These are phyloP conservation scores for Dynastes maya DNA, from an alignment of 2,888 invertebrate genomes.

Conservation along the genomic window DNA sequence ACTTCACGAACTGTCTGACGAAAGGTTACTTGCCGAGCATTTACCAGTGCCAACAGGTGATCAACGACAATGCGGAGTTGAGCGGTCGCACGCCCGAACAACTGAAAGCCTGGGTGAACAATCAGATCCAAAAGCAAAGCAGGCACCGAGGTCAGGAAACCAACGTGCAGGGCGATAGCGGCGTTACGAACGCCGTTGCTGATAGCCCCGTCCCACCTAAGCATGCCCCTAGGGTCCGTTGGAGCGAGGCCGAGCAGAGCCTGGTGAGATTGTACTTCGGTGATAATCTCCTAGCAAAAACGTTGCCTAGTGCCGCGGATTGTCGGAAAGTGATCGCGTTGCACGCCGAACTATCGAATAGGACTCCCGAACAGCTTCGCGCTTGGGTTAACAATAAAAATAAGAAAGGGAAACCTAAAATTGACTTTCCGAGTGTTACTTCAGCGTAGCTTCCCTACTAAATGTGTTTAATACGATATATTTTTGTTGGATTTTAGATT, in stretches of 20 bases:
- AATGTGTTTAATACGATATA: not conserved
- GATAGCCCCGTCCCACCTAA: not conserved
- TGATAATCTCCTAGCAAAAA: not conserved
- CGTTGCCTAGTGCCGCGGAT: conserved; percentile 27
- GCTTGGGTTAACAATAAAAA: conserved; percentile 41
- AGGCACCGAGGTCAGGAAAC: not conserved
- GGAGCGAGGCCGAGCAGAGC: conserved; percentile 11
- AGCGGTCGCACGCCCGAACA: conserved; percentile 30
- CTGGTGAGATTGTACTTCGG: conserved; percentile 24
- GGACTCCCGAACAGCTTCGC: conserved; percentile 38
- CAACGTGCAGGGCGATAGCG: not conserved
- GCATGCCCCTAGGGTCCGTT: conserved; percentile 4
- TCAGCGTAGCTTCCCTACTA: no score
- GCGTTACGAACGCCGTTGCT: not conserved
- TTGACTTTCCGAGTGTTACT: no score
- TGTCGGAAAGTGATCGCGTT: conserved; percentile 27
- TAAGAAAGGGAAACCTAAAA: conserved; percentile 6
- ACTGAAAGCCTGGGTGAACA: conserved; percentile 41
- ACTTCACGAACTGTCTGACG: conserved; percentile 20
- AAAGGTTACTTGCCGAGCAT: conserved; percentile 38
- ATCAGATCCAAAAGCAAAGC: conserved; percentile 25
- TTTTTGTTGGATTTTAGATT: conserved; percentile 6
- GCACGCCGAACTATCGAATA: conserved; percentile 17
- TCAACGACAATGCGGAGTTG: conserved; percentile 5
- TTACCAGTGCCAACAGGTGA: conserved; percentile 37